Percentiles rank a stretch among this genome's conserved stretches.
These are phyloP conservation scores for Lepidochrysops patricia DNA, from an alignment of 2,888 invertebrate species.

Conservation along the genomic window DNA sequence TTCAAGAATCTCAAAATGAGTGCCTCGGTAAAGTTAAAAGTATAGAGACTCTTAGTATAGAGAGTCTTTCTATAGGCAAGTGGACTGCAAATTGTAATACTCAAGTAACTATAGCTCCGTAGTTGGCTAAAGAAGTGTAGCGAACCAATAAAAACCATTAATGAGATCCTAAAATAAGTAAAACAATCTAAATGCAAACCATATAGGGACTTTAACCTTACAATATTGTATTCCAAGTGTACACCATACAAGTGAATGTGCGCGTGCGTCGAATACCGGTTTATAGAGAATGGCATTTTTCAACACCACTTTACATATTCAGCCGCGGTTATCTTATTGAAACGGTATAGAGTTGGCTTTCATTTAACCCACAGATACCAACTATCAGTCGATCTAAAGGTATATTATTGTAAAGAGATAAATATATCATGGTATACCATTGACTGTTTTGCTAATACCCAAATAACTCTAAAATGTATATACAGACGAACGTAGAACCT, in stretches of 20 bases:
- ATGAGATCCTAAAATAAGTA: constrained; percentile 44
- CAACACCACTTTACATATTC: constrained; percentile 31
- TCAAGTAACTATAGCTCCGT: background rate
- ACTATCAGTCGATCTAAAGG: background rate
- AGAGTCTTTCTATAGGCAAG: background rate
- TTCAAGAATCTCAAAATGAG: no score
- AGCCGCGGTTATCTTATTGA: constrained; percentile 29
- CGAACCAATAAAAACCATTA: background rate
- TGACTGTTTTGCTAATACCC: background rate
- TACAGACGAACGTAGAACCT: no score
- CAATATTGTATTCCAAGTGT: constrained; percentile 47
- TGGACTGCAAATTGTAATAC: background rate
- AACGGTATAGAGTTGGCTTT: constrained; percentile 27
- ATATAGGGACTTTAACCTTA: constrained; percentile 45
- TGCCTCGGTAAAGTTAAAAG: no score
- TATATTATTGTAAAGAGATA: constrained; percentile 1
- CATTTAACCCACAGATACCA: background rate
- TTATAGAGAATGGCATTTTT: constrained; percentile 37
- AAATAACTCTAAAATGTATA: background rate
- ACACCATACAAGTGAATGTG: constrained; percentile 46
- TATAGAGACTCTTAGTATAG: no score
- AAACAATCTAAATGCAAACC: constrained; percentile 53
- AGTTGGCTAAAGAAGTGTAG: background rate
- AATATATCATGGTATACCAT: background rate
- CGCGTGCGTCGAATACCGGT: constrained; percentile 51